Conservation (phyloP, 1,140 invertebrate species). For the Drosophila nannoptera region DNA sequence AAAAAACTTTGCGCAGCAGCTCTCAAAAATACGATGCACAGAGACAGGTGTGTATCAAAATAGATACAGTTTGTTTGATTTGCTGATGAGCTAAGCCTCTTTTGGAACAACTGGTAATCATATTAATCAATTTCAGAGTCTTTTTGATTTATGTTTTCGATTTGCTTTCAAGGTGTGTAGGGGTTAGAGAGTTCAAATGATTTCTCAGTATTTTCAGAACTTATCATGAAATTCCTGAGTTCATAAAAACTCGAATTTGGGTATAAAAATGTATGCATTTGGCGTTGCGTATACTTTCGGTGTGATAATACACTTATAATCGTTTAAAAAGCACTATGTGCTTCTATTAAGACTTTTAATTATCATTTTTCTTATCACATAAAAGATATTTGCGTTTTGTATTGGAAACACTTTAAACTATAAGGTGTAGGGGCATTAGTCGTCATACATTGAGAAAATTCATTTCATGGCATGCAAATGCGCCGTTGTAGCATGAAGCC, state of each 20-base stretch:
- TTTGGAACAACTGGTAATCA: background rate
- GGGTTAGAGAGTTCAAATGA: too few relatives aligned
- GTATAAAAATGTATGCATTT: background rate
- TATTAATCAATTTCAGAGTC: constrained; percentile 13
- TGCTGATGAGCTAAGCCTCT: constrained; percentile 17
- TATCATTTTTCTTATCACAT: too few relatives aligned
- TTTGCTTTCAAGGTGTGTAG: constrained; percentile 4
- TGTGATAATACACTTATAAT: constrained; percentile 2
- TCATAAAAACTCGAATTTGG: too few relatives aligned
- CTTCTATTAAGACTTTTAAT: background rate
- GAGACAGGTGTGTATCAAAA: background rate
- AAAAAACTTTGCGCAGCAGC: constrained; percentile 31
- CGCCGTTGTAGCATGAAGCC: too few relatives aligned
- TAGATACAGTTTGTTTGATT: constrained; percentile 17
- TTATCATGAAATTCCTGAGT: too few relatives aligned
- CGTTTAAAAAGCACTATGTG: background rate
- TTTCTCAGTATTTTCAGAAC: too few relatives aligned
- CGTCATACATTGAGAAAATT: constrained; percentile 1
- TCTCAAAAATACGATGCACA: constrained; percentile 24
- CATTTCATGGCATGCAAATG: constrained; percentile 15
- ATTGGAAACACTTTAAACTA: background rate
- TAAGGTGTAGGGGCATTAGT: background rate
- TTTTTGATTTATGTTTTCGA: background rate
- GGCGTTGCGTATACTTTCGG: background rate
- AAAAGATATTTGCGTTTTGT: too few relatives aligned